Percentiles rank a stretch among this genome's conserved stretches.
Evolutionary conservation across 2,797 vertebrate species (phyloP).

Genomic region (Ptychadena robeensis): DNA sequence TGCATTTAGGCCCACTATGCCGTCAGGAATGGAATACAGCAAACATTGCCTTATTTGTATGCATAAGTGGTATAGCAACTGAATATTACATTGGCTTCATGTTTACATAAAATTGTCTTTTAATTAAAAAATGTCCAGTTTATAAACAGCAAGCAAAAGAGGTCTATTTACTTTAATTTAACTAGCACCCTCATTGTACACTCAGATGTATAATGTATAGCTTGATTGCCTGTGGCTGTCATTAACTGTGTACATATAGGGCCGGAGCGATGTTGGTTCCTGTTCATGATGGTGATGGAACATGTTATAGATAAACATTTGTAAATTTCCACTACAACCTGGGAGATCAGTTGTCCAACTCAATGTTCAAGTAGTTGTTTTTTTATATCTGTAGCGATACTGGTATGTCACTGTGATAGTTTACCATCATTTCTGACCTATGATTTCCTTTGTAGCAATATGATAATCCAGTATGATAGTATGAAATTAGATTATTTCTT

Average conservation of each 20-base stretch:
- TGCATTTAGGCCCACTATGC: constrained; percentile 42
- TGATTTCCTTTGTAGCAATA: too few relatives aligned
- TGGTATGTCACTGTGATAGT: too few relatives aligned
- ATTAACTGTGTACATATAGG: neutral
- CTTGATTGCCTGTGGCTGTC: neutral
- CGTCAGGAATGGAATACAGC: constrained; percentile 26
- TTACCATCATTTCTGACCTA: too few relatives aligned
- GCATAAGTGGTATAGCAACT: constrained; percentile 48
- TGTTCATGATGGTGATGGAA: neutral
- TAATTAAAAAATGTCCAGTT: constrained; percentile 56
- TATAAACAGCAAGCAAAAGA: constrained; percentile 48
- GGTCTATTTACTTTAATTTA: constrained; percentile 51
- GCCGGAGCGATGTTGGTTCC: neutral
- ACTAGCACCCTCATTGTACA: constrained; percentile 30
- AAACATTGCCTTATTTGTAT: constrained; percentile 55
- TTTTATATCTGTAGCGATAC: too few relatives aligned
- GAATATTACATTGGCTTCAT: constrained; percentile 47
- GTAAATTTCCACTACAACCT: neutral
- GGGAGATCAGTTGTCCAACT: too few relatives aligned
- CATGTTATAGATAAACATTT: neutral
- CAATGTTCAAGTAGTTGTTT: too few relatives aligned
- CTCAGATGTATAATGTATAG: constrained; percentile 8
- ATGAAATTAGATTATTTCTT: too few relatives aligned
- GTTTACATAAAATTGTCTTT: constrained; percentile 47
- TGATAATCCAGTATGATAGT: too few relatives aligned